Conservation (phyloP, 2,888 invertebrate genomes). For the Lochmaea crataegi region DNA sequence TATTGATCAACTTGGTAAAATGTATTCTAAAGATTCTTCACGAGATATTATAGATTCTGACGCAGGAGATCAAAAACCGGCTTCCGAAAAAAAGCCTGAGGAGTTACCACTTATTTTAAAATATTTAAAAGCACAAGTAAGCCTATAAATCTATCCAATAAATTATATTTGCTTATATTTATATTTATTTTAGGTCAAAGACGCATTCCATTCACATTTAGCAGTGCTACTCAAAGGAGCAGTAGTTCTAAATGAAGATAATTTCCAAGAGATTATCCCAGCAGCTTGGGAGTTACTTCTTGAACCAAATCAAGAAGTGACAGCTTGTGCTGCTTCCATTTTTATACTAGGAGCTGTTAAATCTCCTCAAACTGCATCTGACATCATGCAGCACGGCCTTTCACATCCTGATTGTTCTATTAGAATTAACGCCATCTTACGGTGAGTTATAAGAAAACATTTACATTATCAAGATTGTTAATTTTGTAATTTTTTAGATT, state of each 20-base stretch:
- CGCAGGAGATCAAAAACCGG: constrained; percentile 58
- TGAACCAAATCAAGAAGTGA: constrained; percentile 90
- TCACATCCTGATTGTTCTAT: constrained; percentile 85
- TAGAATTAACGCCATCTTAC: constrained; percentile 84
- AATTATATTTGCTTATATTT: neutral
- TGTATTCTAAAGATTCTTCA: constrained; percentile 67
- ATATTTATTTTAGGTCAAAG: constrained; percentile 74
- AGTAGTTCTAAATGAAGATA: constrained; percentile 87
- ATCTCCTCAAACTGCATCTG: constrained; percentile 88
- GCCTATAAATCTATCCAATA: neutral
- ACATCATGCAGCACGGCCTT: constrained; percentile 89
- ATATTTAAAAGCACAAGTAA: constrained; percentile 80
- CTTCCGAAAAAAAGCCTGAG: constrained; percentile 66
- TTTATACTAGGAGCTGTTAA: constrained; percentile 95
- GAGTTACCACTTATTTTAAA: constrained; percentile 80
- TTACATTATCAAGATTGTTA: neutral
- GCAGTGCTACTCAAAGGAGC: constrained; percentile 90
- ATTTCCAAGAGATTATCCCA: constrained; percentile 88
- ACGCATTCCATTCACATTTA: constrained; percentile 90
- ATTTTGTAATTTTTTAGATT: constrained; percentile 69
- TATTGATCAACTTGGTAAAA: constrained; percentile 66
- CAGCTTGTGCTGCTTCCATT: constrained; percentile 86
- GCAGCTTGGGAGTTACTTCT: constrained; percentile 96
- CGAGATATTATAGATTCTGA: constrained; percentile 69
- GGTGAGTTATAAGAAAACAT: constrained; percentile 64